A percentile compares a stretch with the other conserved stretches of the same genome.
phyloP scores from a whole-genome alignment of 2,888 invertebrate genomes.

The Zootermopsis nevadensis region DNA sequence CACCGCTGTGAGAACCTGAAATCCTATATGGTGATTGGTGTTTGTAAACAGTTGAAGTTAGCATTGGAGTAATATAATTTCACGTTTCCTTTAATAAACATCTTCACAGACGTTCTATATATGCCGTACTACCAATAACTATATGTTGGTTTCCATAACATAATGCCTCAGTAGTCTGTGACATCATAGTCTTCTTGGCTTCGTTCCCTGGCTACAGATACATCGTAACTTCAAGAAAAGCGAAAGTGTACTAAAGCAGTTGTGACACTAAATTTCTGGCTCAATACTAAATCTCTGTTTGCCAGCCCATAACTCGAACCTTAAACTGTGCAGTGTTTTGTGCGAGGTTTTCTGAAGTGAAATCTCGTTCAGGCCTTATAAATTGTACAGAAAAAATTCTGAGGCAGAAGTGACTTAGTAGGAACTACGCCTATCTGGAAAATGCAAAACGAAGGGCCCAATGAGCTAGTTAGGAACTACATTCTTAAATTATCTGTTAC shows the following conservation, averaged over 20 bases:
- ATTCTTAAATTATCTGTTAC: not conserved
- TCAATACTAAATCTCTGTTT: not conserved
- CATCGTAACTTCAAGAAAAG: not conserved
- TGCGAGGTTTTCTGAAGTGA: not conserved
- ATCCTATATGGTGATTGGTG: no score
- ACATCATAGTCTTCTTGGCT: not conserved
- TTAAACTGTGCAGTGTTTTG: not conserved
- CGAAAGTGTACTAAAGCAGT: slow-evolving; percentile 1
- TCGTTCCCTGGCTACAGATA: not conserved
- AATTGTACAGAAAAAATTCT: no score
- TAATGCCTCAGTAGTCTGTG: not conserved
- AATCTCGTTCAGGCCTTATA: no score
- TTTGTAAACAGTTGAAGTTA: not conserved
- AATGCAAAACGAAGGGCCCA: no score
- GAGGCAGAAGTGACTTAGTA: no score
- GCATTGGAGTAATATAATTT: not conserved
- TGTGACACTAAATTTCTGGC: not conserved
- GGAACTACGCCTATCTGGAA: no score
- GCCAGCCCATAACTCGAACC: no score
- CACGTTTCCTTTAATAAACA: not conserved
- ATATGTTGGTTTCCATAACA: not conserved
- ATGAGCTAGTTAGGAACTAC: no score
- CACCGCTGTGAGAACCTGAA: no score
- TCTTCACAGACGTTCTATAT: not conserved
- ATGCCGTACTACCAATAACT: not conserved